Conservation (phyloP, 92 coral and sea anemone species). For the Zoanthus solanderi region DNA sequence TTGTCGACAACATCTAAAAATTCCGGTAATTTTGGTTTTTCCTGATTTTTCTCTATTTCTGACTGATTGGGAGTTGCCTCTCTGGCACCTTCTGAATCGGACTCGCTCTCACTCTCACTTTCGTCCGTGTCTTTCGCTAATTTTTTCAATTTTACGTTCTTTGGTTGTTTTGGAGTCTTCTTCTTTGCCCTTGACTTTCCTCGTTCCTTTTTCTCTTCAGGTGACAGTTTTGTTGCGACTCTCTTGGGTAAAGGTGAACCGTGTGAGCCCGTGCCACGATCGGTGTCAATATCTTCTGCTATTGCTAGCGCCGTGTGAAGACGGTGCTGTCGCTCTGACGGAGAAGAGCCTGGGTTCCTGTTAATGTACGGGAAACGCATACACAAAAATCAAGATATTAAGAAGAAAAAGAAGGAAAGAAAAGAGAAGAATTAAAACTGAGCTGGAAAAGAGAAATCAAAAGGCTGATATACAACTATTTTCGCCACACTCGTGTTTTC, state of each 20-base stretch:
- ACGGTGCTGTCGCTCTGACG: conserved; percentile 94
- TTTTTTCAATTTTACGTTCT: conserved; percentile 78
- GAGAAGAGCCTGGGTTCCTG: conserved; percentile 88
- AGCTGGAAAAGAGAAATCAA: no score
- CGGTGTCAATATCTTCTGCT: conserved; percentile 94
- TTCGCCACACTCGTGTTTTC: no score
- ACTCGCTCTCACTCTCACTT: conserved; percentile 46
- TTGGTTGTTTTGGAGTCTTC: conserved; percentile 64
- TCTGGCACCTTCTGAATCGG: conserved; percentile 47
- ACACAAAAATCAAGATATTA: background rate
- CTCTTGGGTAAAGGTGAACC: conserved; percentile 67
- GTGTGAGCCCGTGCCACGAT: conserved; percentile 58
- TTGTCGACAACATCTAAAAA: conserved; percentile 88
- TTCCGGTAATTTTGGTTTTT: conserved; percentile 71
- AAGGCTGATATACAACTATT: no score
- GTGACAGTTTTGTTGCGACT: conserved; percentile 45
- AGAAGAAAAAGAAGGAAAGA: no score
- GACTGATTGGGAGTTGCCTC: conserved; percentile 57
- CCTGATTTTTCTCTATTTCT: conserved; percentile 71
- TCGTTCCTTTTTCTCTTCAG: conserved; percentile 49
- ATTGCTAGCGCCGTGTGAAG: conserved; percentile 95
- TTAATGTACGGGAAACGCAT: background rate
- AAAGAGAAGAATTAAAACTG: no score
- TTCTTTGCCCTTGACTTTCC: conserved; percentile 36
- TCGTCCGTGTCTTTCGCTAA: conserved; percentile 58